Evolutionary conservation across 2,113 vertebrate species (phyloP).

Genomic region (Alectura lathami): DNA sequence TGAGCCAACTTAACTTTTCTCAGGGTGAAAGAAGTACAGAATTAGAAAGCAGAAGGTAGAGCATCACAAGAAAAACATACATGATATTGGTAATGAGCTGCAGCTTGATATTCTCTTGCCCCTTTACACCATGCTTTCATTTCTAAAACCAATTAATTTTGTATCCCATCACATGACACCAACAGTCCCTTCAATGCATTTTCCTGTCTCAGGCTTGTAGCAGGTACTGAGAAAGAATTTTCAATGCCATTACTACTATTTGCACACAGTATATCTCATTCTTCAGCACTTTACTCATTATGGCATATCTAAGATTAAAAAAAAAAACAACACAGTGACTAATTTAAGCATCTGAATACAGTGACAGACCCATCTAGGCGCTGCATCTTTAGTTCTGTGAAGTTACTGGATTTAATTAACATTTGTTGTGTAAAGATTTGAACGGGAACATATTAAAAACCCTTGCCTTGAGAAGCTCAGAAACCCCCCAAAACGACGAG

Average conservation of each 20-base stretch:
- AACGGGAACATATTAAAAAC: not conserved
- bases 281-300: not conserved
- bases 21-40: not conserved
- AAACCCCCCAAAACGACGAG: not conserved
- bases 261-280: not conserved
- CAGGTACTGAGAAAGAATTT: not conserved
- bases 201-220: not conserved
- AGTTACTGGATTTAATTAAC: not conserved
- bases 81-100: not conserved
- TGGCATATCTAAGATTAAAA: not conserved
- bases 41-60: not conserved
- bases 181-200: not conserved
- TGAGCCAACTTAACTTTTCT: not conserved
- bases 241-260: not conserved
- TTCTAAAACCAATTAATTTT: not conserved
- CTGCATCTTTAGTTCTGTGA: accelerated
- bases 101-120: not conserved
- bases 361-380: not conserved
- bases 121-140: not conserved
- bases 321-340: not conserved
- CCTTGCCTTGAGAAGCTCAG: not conserved
- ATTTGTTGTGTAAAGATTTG: not conserved
- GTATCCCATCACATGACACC: not conserved
- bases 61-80: not conserved
- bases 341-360: not conserved